A percentile compares a stretch with the other conserved stretches of the same genome.
Conservation (phyloP, 2,888 invertebrate genomes). For the Caenorhabditis imperialis region DNA sequence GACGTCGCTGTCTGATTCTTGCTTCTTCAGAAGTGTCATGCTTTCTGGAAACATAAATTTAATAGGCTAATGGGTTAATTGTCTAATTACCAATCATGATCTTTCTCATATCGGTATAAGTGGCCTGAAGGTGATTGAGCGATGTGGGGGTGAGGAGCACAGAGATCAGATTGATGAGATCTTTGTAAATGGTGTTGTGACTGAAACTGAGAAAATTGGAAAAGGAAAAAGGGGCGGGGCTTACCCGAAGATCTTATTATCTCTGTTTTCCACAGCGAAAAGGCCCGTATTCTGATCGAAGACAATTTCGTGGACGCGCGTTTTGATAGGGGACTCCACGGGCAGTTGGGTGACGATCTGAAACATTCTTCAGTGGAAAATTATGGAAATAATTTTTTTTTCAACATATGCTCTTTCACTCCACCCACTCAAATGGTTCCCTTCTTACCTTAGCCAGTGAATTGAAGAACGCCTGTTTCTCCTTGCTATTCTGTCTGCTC, state of each 20-base stretch:
- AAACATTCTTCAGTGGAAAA: not conserved
- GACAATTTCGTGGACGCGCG: slow-evolving; percentile 37
- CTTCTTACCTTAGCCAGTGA: slow-evolving; percentile 28
- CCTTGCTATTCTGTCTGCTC: slow-evolving; percentile 33
- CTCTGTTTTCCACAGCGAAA: slow-evolving; percentile 21
- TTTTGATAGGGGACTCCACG: slow-evolving; percentile 29
- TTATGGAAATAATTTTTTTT: not conserved
- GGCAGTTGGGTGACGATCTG: slow-evolving; percentile 47
- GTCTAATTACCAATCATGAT: slow-evolving; percentile 34
- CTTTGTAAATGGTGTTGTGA: slow-evolving; percentile 32
- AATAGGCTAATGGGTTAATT: not conserved
- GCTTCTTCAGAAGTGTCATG: slow-evolving; percentile 26
- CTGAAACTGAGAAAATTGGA: slow-evolving; percentile 10
- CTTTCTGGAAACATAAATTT: slow-evolving; percentile 24
- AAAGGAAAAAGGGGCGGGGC: not conserved
- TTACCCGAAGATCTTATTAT: slow-evolving; percentile 25
- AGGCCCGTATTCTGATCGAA: slow-evolving; percentile 37
- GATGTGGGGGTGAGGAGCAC: slow-evolving; percentile 44
- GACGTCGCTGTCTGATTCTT: slow-evolving; percentile 10
- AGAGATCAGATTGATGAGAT: slow-evolving; percentile 30
- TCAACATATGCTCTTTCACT: no score
- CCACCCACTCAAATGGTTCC: no score
- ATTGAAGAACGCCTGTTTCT: slow-evolving; percentile 47
- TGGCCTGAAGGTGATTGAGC: slow-evolving; percentile 39
- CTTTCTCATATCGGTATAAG: slow-evolving; percentile 30